Evolutionary conservation across 1,140 invertebrate genomes (phyloP), one percentile per base, ranked within the genome.

Genomic region (Cydia amplana): DNA sequence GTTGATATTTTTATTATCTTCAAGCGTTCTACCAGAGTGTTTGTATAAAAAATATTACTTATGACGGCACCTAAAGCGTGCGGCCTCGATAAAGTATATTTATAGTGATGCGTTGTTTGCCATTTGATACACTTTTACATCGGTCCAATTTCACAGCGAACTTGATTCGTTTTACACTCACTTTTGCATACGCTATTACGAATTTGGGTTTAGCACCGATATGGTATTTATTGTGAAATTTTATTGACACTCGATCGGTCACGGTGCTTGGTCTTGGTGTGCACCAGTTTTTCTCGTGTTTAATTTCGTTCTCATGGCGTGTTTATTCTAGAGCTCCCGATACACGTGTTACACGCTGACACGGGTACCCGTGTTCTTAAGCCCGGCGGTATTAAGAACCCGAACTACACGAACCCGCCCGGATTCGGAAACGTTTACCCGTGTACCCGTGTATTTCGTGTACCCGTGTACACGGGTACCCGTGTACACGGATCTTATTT

Each of bases 91-190:
- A 64, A 40, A 64, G 64, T 67, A 67, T 76, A 75, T 74, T 23
- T 20, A 65, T 77, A 78, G 78, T 83, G 80, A 80, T 78, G 78
- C 83, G 77, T 75, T 80, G 77, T 80, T 78, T 83, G 81, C 81
- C 81, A 87, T 87, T 85, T 75, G 86, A 83, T 86, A 85, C 80
- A 88, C 83, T 87, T 87, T 84, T 84, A 84, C 81, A 81, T 84
- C 78, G 75, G 63, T 78, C 81, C 74, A 82, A 72, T 83, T 81
- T 63, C 64, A 77, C 49, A 70, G 75, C 77, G 80, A 80, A 74
- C 70, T 75, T 74, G 76, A 75, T 82, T 70, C 65, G 65, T 43
- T 70, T 70, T 70, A 70, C 65, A 70, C 65, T 70, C 65, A 70
- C 65, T 80, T 82, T 78, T 77, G 36, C 40, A 12, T 46, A 75